Evolutionary conservation across 2,888 invertebrate species (phyloP), one percentile per base, ranked within the genome.

Genomic region (Yponomeuta plumbellus): DNA sequence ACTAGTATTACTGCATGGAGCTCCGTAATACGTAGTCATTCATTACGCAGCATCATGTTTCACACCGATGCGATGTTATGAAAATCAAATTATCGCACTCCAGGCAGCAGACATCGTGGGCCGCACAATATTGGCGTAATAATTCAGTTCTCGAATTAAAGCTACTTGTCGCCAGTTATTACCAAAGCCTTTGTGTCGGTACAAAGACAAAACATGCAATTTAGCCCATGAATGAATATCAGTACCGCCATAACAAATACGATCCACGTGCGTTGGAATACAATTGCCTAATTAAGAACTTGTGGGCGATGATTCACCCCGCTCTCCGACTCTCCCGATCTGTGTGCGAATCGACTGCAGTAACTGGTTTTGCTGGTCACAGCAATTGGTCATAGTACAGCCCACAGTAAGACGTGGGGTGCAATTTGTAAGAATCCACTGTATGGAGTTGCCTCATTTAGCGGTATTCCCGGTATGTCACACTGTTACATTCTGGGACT

Each of bases 231-330:
- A 52, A 52, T 52, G 17, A 52, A 3, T 52, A 52, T 52, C 13
- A 17, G 17, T 8, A 52, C 17, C 44, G 44, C 17, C 44, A 13
- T 17, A 52, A 52, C 44, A 52, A 52, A 52, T 52, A 52, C 17
- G 17, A 52, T 17, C 44, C 44, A 52, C 44, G 44, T 52, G 44
- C 44, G 44, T 17, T 17, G 44, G 44, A 52, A 52, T 52, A 52
- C 44, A 17, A 52, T 52, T 17, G 44, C 13, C 13, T 52, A 52
- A 52, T 52, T 52, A 52, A 52, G 44, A 52, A 17, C 44, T 6
- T 17, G 44, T 52, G 44, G 44, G 44, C 44, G 44, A 52, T 52
- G 44, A 52, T 52, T 52, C 44, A 52, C 44, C 44, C 44, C 44
- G 3, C 17, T 17, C 17, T 52, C 39, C 5, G 44, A 17, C 44